Evolutionary conservation across 2,797 vertebrate genomes (phyloP).

Genomic region (Lagodon rhomboides): DNA sequence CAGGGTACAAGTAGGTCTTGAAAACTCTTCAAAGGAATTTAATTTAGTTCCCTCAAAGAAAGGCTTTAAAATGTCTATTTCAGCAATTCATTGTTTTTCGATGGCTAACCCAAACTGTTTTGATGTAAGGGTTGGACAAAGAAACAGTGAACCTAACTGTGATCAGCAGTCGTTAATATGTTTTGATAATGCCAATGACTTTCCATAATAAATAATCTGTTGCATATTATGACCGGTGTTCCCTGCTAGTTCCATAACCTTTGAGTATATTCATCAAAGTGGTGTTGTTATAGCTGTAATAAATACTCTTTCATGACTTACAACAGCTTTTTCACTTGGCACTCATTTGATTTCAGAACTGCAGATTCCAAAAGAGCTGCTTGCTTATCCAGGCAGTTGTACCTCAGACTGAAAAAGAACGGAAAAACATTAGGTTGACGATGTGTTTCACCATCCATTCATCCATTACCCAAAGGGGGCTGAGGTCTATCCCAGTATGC

Average conservation of each 20-base stretch:
- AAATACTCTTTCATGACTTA: conserved; percentile 56
- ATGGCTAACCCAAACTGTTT: not conserved
- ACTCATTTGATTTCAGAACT: conserved; percentile 74
- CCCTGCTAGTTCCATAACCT: too few species aligned
- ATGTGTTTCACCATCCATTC: not conserved
- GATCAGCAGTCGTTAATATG: not conserved
- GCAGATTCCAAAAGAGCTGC: conserved; percentile 77
- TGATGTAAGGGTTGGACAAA: not conserved
- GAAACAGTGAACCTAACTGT: not conserved
- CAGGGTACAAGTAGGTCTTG: not conserved
- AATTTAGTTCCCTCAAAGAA: not conserved
- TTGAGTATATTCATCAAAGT: not conserved
- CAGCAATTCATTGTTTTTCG: too few species aligned
- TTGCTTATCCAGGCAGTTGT: conserved; percentile 80
- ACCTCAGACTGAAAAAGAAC: conserved; percentile 73
- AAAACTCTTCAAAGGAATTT: not conserved
- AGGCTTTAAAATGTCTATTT: not conserved
- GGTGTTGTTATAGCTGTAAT: not conserved
- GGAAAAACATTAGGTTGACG: conserved; percentile 2
- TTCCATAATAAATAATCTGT: not conserved
- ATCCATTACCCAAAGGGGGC: not conserved
- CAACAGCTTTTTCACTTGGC: conserved; percentile 82
- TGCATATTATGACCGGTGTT: not conserved
- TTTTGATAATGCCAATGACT: not conserved
- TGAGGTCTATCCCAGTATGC: not conserved